Evolutionary conservation across 2,113 vertebrate species (phyloP), one percentile per base, ranked within the genome.

Genomic region (Penelope pileata): DNA sequence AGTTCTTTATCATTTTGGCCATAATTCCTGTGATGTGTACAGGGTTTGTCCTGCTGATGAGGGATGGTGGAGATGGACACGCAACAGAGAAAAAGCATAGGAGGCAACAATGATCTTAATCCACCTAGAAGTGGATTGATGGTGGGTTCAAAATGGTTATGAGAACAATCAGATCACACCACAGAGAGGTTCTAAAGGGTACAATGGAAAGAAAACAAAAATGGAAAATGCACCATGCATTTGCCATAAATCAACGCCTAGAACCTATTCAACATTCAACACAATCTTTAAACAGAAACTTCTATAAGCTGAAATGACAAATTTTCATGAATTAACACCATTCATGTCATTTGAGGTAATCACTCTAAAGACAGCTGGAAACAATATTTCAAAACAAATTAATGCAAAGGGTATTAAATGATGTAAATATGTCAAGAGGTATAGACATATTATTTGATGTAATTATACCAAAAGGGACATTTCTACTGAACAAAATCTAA

Each of bases 311-410:
- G 32, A 88, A 86, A 88, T 27, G 29, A 73, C 13, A 88, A 76
- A 74, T 74, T 58, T 50, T 69, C 14, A 53, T 66, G 29, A 90
- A 82, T 62, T 73, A 54, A 62, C 32, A 42, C 15, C 2, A 1
- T 29, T 94, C 8, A 7, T 83, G 67, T 88, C 54, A 77, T 80
- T 90, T 0, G 1, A 91, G 72, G 75, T 23, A 69, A 90, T 81
- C 59, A 83, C 54, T 86, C 59, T 38, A 59, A 70, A 77, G 45
- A 34, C 24, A 77, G 29, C 45, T 83, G 68, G 64, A 88, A 94
- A 96, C 34, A 88, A 59, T 54, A 32, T 43, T 94, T 56, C 79
- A 93, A 90, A 96, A 42, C 38, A 74, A 93, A 83, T 94, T 74
- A 86, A 83, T 74, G 19, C 34, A 74, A 64, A 59, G 29, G 9